Evolutionary conservation across 1,140 invertebrate genomes (phyloP).

Genomic region (Pomacea maculata): DNA sequence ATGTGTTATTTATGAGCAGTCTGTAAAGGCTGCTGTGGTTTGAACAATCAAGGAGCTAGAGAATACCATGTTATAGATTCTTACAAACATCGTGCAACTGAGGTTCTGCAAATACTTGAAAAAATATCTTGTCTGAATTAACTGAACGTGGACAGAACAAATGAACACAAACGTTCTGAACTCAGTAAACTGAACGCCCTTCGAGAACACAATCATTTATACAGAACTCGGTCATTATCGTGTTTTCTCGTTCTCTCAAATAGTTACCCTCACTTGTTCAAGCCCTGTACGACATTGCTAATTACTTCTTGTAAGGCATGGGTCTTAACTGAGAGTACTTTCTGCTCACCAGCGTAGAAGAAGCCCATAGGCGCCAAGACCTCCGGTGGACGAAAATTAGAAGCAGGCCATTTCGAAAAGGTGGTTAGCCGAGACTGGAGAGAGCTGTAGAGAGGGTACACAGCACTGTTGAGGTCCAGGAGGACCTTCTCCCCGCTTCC

Average conservation of each 20-base stretch:
- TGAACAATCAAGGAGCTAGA: not conserved
- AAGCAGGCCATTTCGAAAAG: constrained; percentile 69
- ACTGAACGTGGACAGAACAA: not conserved
- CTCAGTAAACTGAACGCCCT: not conserved
- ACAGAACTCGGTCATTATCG: not conserved
- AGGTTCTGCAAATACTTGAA: not conserved
- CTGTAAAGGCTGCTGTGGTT: not conserved
- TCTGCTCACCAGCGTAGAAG: constrained; percentile 77
- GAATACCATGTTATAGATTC: not conserved
- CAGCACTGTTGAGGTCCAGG: constrained; percentile 4
- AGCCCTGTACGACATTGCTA: not conserved
- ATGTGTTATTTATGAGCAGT: not conserved
- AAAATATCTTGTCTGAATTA: not conserved
- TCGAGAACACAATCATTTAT: not conserved
- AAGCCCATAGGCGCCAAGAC: constrained; percentile 86
- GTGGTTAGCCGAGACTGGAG: constrained; percentile 69
- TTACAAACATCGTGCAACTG: no score
- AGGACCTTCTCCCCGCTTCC: not conserved
- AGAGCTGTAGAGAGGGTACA: constrained; percentile 5
- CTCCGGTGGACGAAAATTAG: constrained; percentile 77
- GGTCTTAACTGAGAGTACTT: not conserved
- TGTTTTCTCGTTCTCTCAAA: not conserved
- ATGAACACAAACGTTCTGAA: not conserved
- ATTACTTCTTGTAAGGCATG: no score
- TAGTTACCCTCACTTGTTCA: not conserved